Evolutionary conservation across 2,888 invertebrate genomes (phyloP), one percentile per base, ranked within the genome.

Genomic region (Caenorhabditis angaria): DNA sequence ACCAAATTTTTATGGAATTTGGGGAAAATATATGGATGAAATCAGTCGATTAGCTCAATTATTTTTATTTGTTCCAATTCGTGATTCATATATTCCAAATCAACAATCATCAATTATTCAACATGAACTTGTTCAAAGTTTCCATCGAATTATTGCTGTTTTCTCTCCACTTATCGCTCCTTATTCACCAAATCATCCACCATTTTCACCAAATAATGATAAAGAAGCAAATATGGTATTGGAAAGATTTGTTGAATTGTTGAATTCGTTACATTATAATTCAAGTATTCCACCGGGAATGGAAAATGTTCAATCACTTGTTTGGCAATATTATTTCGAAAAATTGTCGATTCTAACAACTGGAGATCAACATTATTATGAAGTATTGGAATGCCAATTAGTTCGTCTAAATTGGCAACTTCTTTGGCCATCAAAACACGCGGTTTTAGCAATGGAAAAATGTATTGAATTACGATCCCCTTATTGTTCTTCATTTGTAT

Each of bases 91-190:
- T 51, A 61, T 67, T 48, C 65, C 75, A 10, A 72, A 70, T n/a
- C 48, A 65, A 29, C 62, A 77, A 22, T 47, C 67, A 22, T 48
- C 55, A 1, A 61, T 70, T 18, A 35, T 77, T 5, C 77, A 77
- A 61, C 35, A 24, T 28, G 59, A 48, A 48, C 27, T 59, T 59
- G 18, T 35, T 58, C 25, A 27, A 58, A 29, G 50, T 18, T 85
- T 85, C 58, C 64, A 59, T 5, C 77, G 76, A 2, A 59, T 77
- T 10, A 66, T 70, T 5, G 61, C 74, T 3, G 62, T 85, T 25
- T 86, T 78, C 65, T 76, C 75, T 8, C 83, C 84, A 1, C 76
- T 86, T 8, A 70, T 86, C 35, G 81, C 82, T 10, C 85, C 84
- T 0, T 67, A 80, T 35, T 71, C 71, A 0, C 76, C 82, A 10